Evolutionary conservation across 2,797 vertebrate genomes (phyloP).

Genomic region (Vespertilio murinus): DNA sequence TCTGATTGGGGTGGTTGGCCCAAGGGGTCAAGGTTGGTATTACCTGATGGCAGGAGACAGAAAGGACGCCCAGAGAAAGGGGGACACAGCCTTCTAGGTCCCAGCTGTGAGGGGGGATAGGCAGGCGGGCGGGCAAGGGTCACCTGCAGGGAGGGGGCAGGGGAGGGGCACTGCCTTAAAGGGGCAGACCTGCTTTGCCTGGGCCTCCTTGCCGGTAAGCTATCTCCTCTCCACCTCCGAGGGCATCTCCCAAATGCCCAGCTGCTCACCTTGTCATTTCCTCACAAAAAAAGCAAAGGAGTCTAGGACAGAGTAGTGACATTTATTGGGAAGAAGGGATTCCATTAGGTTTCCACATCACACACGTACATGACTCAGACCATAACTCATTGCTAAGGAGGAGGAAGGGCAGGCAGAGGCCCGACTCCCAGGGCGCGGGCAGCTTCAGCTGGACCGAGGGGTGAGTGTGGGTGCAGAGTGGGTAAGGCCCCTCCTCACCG

Average conservation of each 20-base stretch:
- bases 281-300: conserved; percentile 44
- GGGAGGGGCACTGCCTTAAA: conserved; percentile 78
- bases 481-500: conserved; percentile 16
- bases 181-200: conserved; percentile 67
- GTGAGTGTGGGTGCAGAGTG: neutral
- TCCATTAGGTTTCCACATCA: conserved; percentile 19
- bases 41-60: conserved; percentile 69
- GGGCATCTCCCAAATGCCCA: neutral
- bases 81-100: conserved; percentile 60
- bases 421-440: neutral
- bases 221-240: neutral
- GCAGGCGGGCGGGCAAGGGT: conserved; percentile 71
- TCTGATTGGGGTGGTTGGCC: neutral
- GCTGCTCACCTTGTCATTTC: neutral
- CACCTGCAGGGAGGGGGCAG: conserved; percentile 57
- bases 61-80: conserved; percentile 52
- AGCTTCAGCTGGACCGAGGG: conserved; percentile 24
- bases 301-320: conserved; percentile 41
- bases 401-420: neutral
- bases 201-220: neutral
- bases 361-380: neutral
- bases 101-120: neutral
- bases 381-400: conserved; percentile 19
- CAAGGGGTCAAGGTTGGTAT: conserved; percentile 9
- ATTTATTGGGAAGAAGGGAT: conserved; percentile 71